Conservation (phyloP, 2,888 invertebrate species). For the Napeogenes sylphis region DNA sequence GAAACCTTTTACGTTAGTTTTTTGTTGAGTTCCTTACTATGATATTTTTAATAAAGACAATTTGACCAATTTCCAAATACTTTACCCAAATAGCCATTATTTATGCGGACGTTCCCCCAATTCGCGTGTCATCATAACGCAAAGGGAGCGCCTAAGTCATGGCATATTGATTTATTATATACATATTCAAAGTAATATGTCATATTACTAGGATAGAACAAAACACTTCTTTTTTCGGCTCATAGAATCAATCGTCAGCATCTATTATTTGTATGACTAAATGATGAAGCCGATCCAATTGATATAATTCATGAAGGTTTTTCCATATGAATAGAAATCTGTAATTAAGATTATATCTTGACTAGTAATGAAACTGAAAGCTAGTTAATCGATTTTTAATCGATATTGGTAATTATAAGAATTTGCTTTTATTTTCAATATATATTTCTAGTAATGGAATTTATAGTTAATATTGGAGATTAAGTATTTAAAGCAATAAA, state of each 20-base stretch:
- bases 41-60: background rate
- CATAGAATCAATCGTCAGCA: too few species aligned
- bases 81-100: constrained; percentile 18
- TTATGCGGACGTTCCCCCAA: constrained; percentile 22
- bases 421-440: too few species aligned
- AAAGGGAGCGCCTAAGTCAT: constrained; percentile 26
- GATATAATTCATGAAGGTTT: background rate
- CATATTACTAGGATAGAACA: background rate
- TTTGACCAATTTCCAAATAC: constrained; percentile 16
- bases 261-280: too few species aligned
- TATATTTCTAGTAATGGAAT: too few species aligned
- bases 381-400: too few species aligned
- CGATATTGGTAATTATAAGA: too few species aligned
- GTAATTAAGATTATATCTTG: too few species aligned
- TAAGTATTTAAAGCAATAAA: too few species aligned
- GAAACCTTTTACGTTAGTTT: background rate
- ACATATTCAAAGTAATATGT: background rate
- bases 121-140: constrained; percentile 30
- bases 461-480: too few species aligned
- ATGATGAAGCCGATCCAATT: background rate
- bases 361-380: too few species aligned
- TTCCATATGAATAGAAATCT: too few species aligned
- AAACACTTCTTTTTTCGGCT: background rate
- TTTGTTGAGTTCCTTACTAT: background rate
- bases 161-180: constrained; percentile 26